Base-by-base conservation (phyloP, 1,140 invertebrate species). In the Trichogramma pretiosum region DNA sequence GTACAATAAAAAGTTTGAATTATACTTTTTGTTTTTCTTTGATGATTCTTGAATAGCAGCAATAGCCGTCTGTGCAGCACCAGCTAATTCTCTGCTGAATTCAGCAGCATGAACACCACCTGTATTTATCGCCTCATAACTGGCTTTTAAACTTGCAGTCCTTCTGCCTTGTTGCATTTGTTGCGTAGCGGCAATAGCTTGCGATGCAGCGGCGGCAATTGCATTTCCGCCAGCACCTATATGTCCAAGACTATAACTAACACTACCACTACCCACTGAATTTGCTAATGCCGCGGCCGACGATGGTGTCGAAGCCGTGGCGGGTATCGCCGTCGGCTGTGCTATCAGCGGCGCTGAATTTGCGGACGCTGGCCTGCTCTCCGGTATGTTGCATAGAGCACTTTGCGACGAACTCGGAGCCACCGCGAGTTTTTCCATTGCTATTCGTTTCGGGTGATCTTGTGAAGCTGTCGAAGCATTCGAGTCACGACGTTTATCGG, bases 111-210 rank as follows among this genome's bases (percentile, higher is more conserved):
- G 74, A 11, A 74, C 72, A 1, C 78, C 77, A n/a, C 75, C 72
- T 13, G 74, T 78, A 50, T 82, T 78, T 32, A 89, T 87, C 0
- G 89, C 90, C 67, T 93, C 89, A 58, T 91, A 92, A 40, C 91
- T 95, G 14, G 93, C 93, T 71, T 97, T 97, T 43, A 98, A 70
- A 61, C 90, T 93, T 2, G 92, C 90, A 0, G 93, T 95, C 37
- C 93, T 76, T 47, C 93, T 76, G 0, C 93, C 93, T 55, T 95
- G 89, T 61, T 92, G 89, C 86, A 96, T 93, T 78, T 95, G 92
- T 59, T 97, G 91, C 13, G 94, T 97, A 4, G 92, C 92, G 10
- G 90, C 91, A 48, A 97, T 97, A 1, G 93, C 93, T 68, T 97
- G 93, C 17, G 91, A 93, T 1, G 93, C 93, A 13, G 93, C 93